Base-by-base conservation (phyloP, 2,113 vertebrate genomes). In the Syngnathoides biaculeatus region DNA sequence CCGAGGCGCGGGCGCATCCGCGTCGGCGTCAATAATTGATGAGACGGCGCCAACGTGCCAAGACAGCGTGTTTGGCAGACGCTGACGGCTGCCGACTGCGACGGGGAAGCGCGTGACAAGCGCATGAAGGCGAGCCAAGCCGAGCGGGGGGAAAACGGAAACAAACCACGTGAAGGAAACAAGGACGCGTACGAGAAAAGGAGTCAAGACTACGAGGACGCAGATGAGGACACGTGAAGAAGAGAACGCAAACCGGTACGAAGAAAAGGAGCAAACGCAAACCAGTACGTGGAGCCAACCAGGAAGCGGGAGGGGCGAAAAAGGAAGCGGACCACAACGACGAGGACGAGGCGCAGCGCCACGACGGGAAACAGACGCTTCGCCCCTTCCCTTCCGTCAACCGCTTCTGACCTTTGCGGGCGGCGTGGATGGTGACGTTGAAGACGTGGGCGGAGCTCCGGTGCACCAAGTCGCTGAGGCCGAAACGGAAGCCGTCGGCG, bases 401-500 rank as follows among this genome's bases (percentile, higher is more conserved):
- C 1, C 52, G 4, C 7, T 42, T 65, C 86, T 79, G 79, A 92
- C 89, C 88, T 90, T 92, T 92, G 20, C 73, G 83, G 22, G 71
- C 61, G 5, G 85, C 81, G 83, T 68, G 89, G 30, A 90, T 1
- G 0, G 84, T 81, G 67, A 91, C 77, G 78, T 48, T 81, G 84
- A 92, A 87, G 64, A 65, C 91, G 77, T 92, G 75, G 79, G 19
- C 0, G 81, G 81, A 1, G 64, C 78, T 50, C 71, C 60, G 56
- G 90, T 89, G 72, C 92, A 15, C 88, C 65, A 71, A 69, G 76
- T 92, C 91, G 26, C 77, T 89, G 55, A 89, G 83, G 56, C 78
- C 82, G 89, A 94, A 91, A 19, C 88, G 84, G 79, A 92, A 93
- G 71, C 74, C 85, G 80, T 91, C 84, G 15, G 74, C 86, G 2